Conservation (phyloP, 2,888 invertebrate species). For the Podotricha telesiphe region DNA sequence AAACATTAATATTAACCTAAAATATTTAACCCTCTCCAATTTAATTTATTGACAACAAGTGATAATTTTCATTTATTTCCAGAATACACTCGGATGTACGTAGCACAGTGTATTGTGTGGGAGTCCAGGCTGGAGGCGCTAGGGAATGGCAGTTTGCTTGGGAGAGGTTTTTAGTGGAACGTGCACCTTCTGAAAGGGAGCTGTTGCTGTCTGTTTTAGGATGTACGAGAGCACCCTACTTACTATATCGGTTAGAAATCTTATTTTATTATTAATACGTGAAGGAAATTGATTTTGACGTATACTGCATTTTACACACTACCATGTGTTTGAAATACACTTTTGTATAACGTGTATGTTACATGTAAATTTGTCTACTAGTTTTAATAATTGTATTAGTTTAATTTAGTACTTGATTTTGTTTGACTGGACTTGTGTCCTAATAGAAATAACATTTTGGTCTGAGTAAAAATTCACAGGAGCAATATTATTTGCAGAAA, state of each 20-base stretch:
- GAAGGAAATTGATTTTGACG: too few relatives aligned
- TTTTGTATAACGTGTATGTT: neutral
- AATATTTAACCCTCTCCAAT: too few relatives aligned
- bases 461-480: too few relatives aligned
- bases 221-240: constrained; percentile 92
- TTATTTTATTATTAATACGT: too few relatives aligned
- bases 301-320: too few relatives aligned
- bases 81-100: constrained; percentile 94
- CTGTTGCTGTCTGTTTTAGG: constrained; percentile 90
- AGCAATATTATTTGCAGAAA: too few relatives aligned
- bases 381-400: neutral
- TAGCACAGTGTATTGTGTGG: constrained; percentile 93
- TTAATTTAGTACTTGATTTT: too few relatives aligned
- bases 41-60: neutral
- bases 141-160: constrained; percentile 95
- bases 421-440: too few relatives aligned
- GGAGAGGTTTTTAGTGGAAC: constrained; percentile 88
- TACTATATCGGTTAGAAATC: constrained; percentile 85
- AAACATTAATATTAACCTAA: too few relatives aligned
- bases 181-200: constrained; percentile 92
- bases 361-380: too few relatives aligned
- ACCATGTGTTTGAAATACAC: too few relatives aligned
- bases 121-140: constrained; percentile 91
- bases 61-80: constrained; percentile 27
- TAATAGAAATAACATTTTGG: too few relatives aligned